Percentiles rank a stretch among this genome's conserved stretches.
phyloP scores from a whole-genome alignment of 1,140 invertebrate species.

The Drosophila repletoides region DNA sequence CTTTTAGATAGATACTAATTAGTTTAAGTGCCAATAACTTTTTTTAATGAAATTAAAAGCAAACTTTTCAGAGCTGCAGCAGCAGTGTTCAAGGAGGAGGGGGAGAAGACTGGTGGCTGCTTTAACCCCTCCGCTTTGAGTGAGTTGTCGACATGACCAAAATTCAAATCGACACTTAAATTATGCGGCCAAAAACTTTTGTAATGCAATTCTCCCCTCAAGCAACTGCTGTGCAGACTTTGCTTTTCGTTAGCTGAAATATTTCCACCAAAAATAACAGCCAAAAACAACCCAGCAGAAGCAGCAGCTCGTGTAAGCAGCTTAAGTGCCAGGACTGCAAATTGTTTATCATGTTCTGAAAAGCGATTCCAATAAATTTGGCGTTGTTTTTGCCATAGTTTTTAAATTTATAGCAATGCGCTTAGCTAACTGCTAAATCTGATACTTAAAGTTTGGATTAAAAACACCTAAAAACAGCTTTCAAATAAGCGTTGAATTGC shows the following conservation, averaged over 20 bases:
- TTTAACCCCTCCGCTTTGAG: neutral
- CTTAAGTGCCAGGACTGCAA: slow-evolving; percentile 26
- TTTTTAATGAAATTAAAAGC: slow-evolving; percentile 32
- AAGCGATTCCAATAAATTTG: slow-evolving; percentile 9
- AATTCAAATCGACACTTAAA: slow-evolving; percentile 38
- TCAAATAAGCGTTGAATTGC: no score
- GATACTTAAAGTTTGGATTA: neutral
- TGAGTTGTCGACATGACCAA: slow-evolving; percentile 11
- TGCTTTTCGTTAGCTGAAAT: slow-evolving; percentile 25
- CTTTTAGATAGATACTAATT: slow-evolving; percentile 10
- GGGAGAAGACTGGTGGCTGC: no score
- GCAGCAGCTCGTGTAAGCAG: neutral
- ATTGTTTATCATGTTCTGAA: slow-evolving; percentile 22
- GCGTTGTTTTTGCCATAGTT: neutral
- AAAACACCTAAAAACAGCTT: no score
- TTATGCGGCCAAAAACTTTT: slow-evolving; percentile 32
- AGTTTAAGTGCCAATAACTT: slow-evolving; percentile 15
- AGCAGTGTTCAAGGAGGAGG: neutral
- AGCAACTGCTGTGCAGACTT: slow-evolving; percentile 17
- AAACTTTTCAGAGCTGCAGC: neutral
- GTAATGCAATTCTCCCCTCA: slow-evolving; percentile 22
- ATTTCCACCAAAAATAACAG: slow-evolving; percentile 11
- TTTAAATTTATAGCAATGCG: neutral
- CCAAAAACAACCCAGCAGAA: neutral
- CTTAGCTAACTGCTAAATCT: neutral